Evolutionary conservation across 1,140 invertebrate species (phyloP).

Genomic region (Linepithema humile): DNA sequence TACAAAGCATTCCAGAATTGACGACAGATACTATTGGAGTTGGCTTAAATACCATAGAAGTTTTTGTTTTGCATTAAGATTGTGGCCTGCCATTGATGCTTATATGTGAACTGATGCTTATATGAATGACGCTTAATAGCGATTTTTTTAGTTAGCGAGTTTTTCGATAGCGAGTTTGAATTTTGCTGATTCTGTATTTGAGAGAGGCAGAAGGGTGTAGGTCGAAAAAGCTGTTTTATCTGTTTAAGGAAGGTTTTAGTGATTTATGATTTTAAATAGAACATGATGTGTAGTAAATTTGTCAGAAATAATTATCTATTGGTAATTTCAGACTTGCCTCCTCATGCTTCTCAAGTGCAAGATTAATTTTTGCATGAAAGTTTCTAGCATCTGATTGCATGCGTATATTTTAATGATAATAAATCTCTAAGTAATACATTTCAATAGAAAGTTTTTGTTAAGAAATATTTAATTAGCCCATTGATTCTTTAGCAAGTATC

Average conservation of each 20-base stretch:
- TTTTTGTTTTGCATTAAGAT: slow-evolving; percentile 14
- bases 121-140: slow-evolving; percentile 34
- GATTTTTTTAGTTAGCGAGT: neutral
- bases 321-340: neutral
- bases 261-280: neutral
- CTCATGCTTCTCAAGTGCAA: slow-evolving; percentile 1
- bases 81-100: neutral
- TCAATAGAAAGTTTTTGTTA: neutral
- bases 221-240: neutral
- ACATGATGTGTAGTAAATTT: neutral
- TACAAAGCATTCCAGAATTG: neutral
- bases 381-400: slow-evolving; percentile 31
- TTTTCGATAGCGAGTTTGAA: slow-evolving; percentile 1
- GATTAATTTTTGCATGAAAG: slow-evolving; percentile 35
- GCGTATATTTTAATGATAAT: slow-evolving; percentile 8
- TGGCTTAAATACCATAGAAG: neutral
- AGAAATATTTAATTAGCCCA: neutral
- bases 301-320: too few species aligned
- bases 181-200: neutral
- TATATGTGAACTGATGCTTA: slow-evolving; percentile 15
- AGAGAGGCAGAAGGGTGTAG: slow-evolving; percentile 1
- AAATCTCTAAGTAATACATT: slow-evolving; percentile 3
- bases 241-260: neutral
- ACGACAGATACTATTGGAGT: too few species aligned
- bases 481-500: slow-evolving; percentile 20